These are phyloP conservation scores for Eristalinus aeneus DNA, from an alignment of 2,888 invertebrate genomes.

Conservation along the genomic window DNA sequence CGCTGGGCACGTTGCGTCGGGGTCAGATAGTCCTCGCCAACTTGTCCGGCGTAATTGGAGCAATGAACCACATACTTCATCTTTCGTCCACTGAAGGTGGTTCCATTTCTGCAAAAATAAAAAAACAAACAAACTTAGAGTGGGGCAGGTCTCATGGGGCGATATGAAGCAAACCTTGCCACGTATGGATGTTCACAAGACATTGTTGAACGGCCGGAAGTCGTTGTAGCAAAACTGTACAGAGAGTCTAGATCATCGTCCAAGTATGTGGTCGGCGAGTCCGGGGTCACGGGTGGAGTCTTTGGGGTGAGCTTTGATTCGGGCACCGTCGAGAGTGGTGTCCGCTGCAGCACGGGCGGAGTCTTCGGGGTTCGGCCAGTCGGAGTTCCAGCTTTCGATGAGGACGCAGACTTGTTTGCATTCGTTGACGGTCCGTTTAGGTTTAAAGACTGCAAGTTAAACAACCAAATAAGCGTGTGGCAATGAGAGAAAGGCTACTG, in stretches of 20 bases:
- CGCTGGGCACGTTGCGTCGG: slow-evolving; percentile 93
- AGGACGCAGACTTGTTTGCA: slow-evolving; percentile 70
- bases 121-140: not conserved
- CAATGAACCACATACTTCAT: slow-evolving; percentile 93
- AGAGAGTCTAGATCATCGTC: slow-evolving; percentile 89
- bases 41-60: slow-evolving; percentile 88
- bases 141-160: not conserved
- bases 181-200: slow-evolving; percentile 90
- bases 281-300: slow-evolving; percentile 85
- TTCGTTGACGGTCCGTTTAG: slow-evolving; percentile 76
- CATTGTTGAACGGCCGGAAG: slow-evolving; percentile 87
- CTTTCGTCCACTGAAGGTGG: slow-evolving; percentile 86
- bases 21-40: slow-evolving; percentile 91
- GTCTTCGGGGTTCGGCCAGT: slow-evolving; percentile 68
- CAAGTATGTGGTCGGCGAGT: slow-evolving; percentile 82
- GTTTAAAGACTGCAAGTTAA: slow-evolving; percentile 78
- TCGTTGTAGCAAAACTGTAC: slow-evolving; percentile 89
- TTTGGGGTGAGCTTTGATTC: slow-evolving; percentile 81
- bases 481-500: slow-evolving; percentile 63
- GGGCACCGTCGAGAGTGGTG: slow-evolving; percentile 74
- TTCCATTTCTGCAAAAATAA: slow-evolving; percentile 83
- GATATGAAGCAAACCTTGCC: slow-evolving; percentile 82
- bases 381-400: slow-evolving; percentile 65
- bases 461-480: slow-evolving; percentile 31
- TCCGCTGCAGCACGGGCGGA: slow-evolving; percentile 65